Conservation (phyloP, 37 sponge, comb jelly and placozoan genomes). For the Hormiphora californensis region DNA sequence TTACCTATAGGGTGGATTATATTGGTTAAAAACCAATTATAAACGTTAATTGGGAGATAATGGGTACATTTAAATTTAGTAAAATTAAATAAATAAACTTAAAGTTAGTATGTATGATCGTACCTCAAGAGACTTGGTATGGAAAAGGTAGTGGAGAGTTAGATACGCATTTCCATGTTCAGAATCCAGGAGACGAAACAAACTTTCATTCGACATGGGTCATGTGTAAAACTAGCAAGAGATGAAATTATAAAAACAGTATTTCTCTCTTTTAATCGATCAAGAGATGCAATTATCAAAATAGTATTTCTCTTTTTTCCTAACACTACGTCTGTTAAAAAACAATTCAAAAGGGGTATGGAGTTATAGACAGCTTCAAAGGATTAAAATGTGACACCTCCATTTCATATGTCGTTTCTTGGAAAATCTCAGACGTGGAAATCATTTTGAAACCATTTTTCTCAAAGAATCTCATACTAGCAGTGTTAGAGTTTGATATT, state of each 20-base stretch:
- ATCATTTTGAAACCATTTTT: neutral
- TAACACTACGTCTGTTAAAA: too few relatives aligned
- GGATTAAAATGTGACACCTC: neutral
- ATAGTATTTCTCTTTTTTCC: too few relatives aligned
- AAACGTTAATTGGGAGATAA: too few relatives aligned
- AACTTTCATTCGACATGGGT: neutral
- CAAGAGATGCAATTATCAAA: neutral
- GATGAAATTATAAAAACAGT: neutral
- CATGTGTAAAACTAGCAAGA: neutral
- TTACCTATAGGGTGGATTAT: too few relatives aligned
- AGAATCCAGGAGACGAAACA: conserved; percentile 9
- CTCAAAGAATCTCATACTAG: conserved; percentile 1
- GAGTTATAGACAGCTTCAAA: neutral
- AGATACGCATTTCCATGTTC: neutral
- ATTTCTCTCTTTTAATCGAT: neutral
- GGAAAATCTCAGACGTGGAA: neutral
- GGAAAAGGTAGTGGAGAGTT: neutral
- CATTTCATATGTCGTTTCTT: neutral
- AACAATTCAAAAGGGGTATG: too few relatives aligned
- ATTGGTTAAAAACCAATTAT: too few relatives aligned
- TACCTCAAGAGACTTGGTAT: neutral
- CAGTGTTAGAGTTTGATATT: neutral
- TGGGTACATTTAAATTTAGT: too few relatives aligned
- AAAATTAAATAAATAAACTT: too few relatives aligned
- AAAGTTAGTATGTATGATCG: too few relatives aligned